Evolutionary conservation across 2,113 vertebrate genomes (phyloP).

Genomic region (Phylloscopus whistleri): DNA sequence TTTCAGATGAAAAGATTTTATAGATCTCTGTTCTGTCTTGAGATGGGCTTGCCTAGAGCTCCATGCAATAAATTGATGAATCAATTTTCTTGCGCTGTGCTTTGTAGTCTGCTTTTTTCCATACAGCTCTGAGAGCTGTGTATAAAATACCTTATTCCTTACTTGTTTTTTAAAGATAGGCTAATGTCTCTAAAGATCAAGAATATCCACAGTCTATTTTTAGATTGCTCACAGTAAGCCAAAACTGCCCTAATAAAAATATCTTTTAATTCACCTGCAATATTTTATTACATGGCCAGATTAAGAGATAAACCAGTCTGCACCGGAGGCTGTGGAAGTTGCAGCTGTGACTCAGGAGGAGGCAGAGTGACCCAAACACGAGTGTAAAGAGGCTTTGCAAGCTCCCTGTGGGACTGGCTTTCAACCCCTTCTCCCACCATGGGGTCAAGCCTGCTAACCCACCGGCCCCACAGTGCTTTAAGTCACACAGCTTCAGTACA

Average conservation of each 20-base stretch:
- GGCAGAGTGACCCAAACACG: neutral
- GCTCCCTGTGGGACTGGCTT: neutral
- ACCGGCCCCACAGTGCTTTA: accelerated
- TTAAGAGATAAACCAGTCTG: neutral
- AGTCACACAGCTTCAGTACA: neutral
- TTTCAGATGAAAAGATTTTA: constrained; percentile 60
- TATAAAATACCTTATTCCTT: constrained; percentile 36
- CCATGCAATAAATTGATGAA: constrained; percentile 60
- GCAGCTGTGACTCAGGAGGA: neutral
- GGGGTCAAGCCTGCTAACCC: neutral
- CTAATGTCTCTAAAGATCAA: neutral
- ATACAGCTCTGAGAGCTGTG: neutral
- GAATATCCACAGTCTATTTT: constrained; percentile 9
- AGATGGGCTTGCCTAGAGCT: constrained; percentile 35
- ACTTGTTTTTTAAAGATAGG: constrained; percentile 17
- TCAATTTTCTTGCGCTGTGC: constrained; percentile 29
- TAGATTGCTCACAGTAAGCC: neutral
- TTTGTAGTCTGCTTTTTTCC: constrained; percentile 33
- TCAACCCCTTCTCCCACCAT: accelerated
- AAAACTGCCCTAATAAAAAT: neutral
- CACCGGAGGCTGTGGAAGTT: neutral
- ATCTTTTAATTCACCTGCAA: neutral
- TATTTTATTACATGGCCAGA: neutral
- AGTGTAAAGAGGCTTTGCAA: neutral
- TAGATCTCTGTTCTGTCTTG: constrained; percentile 27